These are phyloP conservation scores for Paracyclopina nana DNA, from an alignment of 1,140 invertebrate species.

Conservation along the genomic window DNA sequence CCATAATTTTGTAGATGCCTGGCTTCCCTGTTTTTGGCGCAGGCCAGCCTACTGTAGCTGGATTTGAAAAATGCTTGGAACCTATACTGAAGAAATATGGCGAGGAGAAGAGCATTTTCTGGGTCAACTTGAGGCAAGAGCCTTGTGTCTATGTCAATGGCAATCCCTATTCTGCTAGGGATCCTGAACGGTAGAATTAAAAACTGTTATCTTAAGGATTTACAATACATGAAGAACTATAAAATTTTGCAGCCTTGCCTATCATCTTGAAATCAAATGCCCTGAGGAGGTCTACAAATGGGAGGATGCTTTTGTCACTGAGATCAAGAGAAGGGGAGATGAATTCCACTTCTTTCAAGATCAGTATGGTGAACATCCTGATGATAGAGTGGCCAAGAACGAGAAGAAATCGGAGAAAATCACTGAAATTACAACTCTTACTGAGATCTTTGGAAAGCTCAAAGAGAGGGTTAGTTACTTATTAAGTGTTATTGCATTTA, in stretches of 20 bases:
- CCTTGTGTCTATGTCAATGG: constrained; percentile 15
- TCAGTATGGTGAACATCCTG: constrained; percentile 17
- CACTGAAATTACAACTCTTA: constrained; percentile 2
- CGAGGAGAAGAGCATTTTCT: constrained; percentile 15
- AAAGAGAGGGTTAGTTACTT: constrained; percentile 6
- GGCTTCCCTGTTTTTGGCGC: constrained; percentile 15
- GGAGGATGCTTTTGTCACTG: constrained; percentile 13
- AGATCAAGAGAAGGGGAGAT: constrained; percentile 13
- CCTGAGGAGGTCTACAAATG: constrained; percentile 4
- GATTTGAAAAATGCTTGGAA: constrained; percentile 12
- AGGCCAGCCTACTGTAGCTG: constrained; percentile 11
- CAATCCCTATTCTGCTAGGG: constrained; percentile 11
- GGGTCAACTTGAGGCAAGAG: constrained; percentile 16
- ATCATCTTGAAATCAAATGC: constrained; percentile 10
- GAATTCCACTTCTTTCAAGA: constrained; percentile 15
- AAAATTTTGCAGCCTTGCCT: constrained; percentile 6
- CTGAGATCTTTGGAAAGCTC: constrained; percentile 2
- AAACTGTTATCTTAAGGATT: too few relatives aligned
- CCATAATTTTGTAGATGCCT: constrained; percentile 13
- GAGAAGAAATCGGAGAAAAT: constrained; percentile 8
- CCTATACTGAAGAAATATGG: constrained; percentile 16
- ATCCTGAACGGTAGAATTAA: constrained; percentile 12
- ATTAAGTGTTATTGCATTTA: neutral
- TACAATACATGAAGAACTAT: too few relatives aligned
- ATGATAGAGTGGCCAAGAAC: constrained; percentile 14